A percentile compares a stretch with the other conserved stretches of the same genome.
These are phyloP conservation scores for Solenopsis fugax DNA, from an alignment of 1,140 invertebrate species.

Conservation along the genomic window DNA sequence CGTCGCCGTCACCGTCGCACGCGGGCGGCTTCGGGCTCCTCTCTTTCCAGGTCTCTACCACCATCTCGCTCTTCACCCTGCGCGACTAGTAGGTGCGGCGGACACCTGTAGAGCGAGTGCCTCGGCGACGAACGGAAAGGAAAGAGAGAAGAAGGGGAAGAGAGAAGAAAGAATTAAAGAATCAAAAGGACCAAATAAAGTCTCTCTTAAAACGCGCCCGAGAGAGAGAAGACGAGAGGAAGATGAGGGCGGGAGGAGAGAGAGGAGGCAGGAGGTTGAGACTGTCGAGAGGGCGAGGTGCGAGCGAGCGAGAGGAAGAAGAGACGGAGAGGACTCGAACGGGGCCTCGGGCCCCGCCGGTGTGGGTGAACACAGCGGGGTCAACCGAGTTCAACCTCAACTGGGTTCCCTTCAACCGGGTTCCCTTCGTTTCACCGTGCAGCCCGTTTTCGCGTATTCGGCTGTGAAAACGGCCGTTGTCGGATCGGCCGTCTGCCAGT, in stretches of 20 bases:
- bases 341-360: conserved; percentile 71
- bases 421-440: conserved; percentile 59
- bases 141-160: conserved; percentile 1
- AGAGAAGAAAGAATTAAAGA: conserved; percentile 70
- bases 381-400: conserved; percentile 81
- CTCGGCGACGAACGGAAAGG: conserved; percentile 60
- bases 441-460: conserved; percentile 61
- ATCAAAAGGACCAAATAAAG: conserved; percentile 75
- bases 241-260: background rate
- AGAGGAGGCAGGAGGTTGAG: conserved; percentile 41
- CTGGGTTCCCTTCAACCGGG: conserved; percentile 69
- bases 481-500: conserved; percentile 51
- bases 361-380: conserved; percentile 81
- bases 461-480: conserved; percentile 64
- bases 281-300: conserved; percentile 55
- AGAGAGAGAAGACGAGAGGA: conserved; percentile 33
- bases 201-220: conserved; percentile 64
- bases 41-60: conserved; percentile 41
- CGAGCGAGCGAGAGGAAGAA: conserved; percentile 61
- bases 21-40: conserved; percentile 22
- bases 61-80: conserved; percentile 11
- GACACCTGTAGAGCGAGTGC: conserved; percentile 78
- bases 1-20: background rate
- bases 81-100: conserved; percentile 74
- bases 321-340: conserved; percentile 74